Base-by-base conservation (phyloP, 2,113 vertebrate species). In the Cephalopterus ornatus region DNA sequence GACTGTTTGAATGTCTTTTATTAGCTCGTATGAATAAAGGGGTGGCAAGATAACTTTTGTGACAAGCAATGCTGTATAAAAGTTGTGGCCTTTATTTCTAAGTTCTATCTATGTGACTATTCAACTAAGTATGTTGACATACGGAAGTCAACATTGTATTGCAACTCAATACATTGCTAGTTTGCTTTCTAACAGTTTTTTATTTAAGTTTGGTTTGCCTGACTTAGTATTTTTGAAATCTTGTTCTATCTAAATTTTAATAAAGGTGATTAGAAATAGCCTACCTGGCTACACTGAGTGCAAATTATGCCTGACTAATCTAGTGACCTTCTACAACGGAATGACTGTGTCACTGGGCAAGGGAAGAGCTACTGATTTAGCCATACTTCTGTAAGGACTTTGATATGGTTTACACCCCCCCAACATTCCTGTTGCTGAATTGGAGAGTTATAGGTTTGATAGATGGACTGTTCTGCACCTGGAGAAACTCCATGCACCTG, bases 361-460 rank as follows among this genome's bases (percentile, higher is more conserved):
- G 18, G 16, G 14, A 50, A 75, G 44, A 59, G 17, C 5, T 56
- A 24, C 5, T n/a, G 8, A 32, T n/a, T 10, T 59, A 44, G 21
- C 14, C 35, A 12, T 19, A 44, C 12, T 71, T 50, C 12, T 4
- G 1, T 9, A 58, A 44, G 18, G 15, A 28, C 41, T 65, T 53
- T 49, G 22, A 14, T 47, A 30, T 1, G 2, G 11, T 9, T 50
- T 24, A 4, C 23, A 4, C 23, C n/a, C 6, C 13, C 6, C 8
- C 41, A 62, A 27, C 4, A 8, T 41, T 73, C 15, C 50, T 44
- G 6, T 37, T 58, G 32, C 35, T 50, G 33, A 66, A 44, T 15
- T 50, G 42, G 17, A 66, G 26, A 58, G 14, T 68, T 52, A 63
- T 12, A 14, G 2, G 9, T 77, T 72, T 81, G 28, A 37, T 30